phyloP scores from a whole-genome alignment of 1,140 invertebrate genomes.

The Kradibia gibbosae region DNA sequence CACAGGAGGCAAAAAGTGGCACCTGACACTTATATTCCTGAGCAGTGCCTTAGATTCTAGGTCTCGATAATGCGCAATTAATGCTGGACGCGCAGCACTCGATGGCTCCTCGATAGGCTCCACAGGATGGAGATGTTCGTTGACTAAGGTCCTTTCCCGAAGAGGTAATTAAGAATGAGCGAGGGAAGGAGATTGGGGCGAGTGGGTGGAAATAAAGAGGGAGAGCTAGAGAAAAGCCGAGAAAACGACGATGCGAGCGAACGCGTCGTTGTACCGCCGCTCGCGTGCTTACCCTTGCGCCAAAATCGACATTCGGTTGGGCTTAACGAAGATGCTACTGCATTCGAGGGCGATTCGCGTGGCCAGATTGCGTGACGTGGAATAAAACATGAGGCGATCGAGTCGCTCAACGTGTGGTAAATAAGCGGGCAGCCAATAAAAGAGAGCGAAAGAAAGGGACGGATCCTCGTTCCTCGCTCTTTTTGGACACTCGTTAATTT shows the following conservation, averaged over 20 bases:
- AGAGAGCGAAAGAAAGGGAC: not conserved
- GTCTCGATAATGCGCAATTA: constrained; percentile 39
- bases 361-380: constrained; percentile 38
- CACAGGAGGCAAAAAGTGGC: not conserved
- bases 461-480: not conserved
- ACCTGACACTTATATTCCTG: not conserved
- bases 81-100: constrained; percentile 38
- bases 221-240: not conserved
- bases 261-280: not conserved
- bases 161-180: not conserved
- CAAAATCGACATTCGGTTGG: not conserved
- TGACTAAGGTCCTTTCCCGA: not conserved
- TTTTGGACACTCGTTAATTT: constrained; percentile 34
- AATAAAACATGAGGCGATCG: constrained; percentile 37
- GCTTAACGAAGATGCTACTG: not conserved
- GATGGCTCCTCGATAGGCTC: constrained; percentile 34
- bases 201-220: too few relatives aligned
- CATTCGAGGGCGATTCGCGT: constrained; percentile 9
- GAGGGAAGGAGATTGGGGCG: too few relatives aligned
- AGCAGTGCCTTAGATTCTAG: constrained; percentile 17
- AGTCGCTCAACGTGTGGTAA: not conserved
- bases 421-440: not conserved
- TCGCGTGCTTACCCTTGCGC: not conserved
- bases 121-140: constrained; percentile 2
- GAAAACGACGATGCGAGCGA: not conserved